Evolutionary conservation across 2,113 vertebrate genomes (phyloP), one percentile per base, ranked within the genome.

Genomic region (Epinephelus moara): DNA sequence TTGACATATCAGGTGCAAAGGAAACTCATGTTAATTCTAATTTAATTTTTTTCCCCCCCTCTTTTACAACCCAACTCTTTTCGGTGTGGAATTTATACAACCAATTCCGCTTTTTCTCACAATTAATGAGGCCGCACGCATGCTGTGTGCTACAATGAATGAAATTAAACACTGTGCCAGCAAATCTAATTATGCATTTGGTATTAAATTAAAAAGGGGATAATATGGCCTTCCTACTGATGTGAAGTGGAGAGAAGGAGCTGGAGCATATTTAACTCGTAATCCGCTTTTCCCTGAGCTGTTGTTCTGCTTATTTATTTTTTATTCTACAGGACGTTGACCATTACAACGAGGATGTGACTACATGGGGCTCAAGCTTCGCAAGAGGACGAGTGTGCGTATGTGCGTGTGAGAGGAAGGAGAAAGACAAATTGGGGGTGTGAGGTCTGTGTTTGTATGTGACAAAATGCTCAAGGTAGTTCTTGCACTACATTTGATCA

Each of bases 121-220:
- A 96, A 96, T 96, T 96, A 96, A 97, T 96, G 94, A 97, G 95
- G 93, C 93, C 90, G 78, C 91, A 96, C 94, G 93, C 94, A 94
- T 93, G 95, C 95, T 96, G 94, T 93, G 95, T 92, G 91, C 93
- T 95, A 96, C 95, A 96, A 94, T 96, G 94, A 95, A 95, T 96
- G 84, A 96, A 95, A 96, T 96, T 94, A 96, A 90, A 96, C 95
- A 96, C 95, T 94, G 94, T 94, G 95, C 93, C 90, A 92, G 94
- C 85, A 96, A 96, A 96, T 96, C 90, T 96, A 97, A 97, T 97
- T 98, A 97, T 95, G 94, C 94, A 91, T 93, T 95, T 96, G 94
- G 73, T 90, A 89, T 96, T 96, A 96, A 96, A 91, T 96, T 95
- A 96, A 96, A 96, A 96, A 95, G 94, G 91, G 92, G 93, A 96